These are phyloP conservation scores for Aramus guarauna DNA, from an alignment of 2,113 vertebrate species.

Conservation along the genomic window DNA sequence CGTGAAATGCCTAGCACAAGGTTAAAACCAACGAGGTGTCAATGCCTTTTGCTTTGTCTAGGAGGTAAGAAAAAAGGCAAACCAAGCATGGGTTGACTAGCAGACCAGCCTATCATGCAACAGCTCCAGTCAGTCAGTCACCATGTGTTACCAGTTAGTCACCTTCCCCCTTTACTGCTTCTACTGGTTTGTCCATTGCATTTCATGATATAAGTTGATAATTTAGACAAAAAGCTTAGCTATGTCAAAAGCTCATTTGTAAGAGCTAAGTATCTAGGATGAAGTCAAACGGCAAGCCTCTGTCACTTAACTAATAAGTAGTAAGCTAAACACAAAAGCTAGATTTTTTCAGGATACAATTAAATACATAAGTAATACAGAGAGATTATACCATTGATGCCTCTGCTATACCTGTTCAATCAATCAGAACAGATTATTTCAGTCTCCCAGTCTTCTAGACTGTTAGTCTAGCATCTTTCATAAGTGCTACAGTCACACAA, in stretches of 20 bases:
- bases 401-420: constrained; percentile 12
- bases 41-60: not conserved
- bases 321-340: not conserved
- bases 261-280: not conserved
- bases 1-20: not conserved
- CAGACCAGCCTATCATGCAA: not conserved
- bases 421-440: constrained; percentile 38
- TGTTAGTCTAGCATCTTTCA: constrained; percentile 22
- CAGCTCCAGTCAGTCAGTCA: not conserved
- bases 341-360: not conserved
- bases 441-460: not conserved
- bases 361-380: not conserved
- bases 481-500: constrained; percentile 21
- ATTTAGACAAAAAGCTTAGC: not conserved
- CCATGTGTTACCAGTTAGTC: accelerated
- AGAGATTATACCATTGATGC: not conserved
- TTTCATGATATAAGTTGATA: not conserved
- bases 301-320: not conserved
- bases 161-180: not conserved
- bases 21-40: not conserved
- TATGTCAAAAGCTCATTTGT: not conserved
- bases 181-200: not conserved
- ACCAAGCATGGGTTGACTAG: accelerated
- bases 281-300: not conserved
- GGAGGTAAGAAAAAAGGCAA: not conserved